Evolutionary conservation across 2,888 invertebrate genomes (phyloP), one percentile per base, ranked within the genome.

Genomic region (Eupithecia exiguata): DNA sequence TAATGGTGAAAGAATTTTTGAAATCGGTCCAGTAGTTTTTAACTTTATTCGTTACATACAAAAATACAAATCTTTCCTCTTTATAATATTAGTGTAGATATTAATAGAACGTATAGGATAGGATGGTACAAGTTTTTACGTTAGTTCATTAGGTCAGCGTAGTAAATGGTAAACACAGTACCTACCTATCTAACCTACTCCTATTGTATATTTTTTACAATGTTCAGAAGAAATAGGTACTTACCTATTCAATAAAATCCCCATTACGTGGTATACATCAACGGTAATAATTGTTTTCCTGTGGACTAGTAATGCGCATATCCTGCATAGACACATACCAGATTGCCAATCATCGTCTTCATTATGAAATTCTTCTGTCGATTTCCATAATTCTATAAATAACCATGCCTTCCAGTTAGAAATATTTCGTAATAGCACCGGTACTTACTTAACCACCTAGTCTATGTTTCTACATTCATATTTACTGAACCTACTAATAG

Each of bases 361-460:
- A 74, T 74, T 74, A 74, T n/a, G 18, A 61, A 61, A 74, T 74
- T 69, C 69, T 69, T 74, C 49, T 65, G 66, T 5, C 61, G n/a
- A 69, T 65, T 40, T 68, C 49, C 63, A 65, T 61, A 61, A 61
- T 10, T 53, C 21, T 53, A 21, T 53, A 21, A 53, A 21, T 53
- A 53, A 10, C 49, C 3, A 49, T 12, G 3, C 12, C 10, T 12
- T 12, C 53, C 12, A 30, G 30, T 4, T 38, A 6, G 9, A 7
- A 12, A 40, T 40, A 18, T 46, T 46, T 46, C 46, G 46, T 18
- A 46, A 46, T 5, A 46, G 18, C 46, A 40, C 12, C 7, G 38
- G 12, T 46, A 46, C 46, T 5, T 46, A 46, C 18, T 5, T 46
- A 18, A 0, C 18, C 1, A 40, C 12, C 1, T 14, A 1, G 46